Evolutionary conservation across 2,797 vertebrate species (phyloP).

Genomic region (Falco naumanni): DNA sequence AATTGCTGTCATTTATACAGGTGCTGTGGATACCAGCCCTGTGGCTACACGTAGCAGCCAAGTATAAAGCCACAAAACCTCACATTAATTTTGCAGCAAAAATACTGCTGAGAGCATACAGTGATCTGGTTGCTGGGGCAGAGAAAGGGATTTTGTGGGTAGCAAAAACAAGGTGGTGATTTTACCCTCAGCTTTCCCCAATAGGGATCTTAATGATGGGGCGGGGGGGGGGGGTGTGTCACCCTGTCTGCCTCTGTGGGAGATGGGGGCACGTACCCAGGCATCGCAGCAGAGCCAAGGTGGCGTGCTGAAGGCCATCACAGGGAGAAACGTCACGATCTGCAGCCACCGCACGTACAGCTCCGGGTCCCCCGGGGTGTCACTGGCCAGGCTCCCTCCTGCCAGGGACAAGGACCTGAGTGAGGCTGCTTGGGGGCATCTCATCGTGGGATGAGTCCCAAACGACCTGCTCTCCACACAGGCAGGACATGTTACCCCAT

Average conservation of each 20-base stretch:
- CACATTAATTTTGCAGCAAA: not conserved
- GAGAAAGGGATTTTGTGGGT: not conserved
- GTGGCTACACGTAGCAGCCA: rapidly evolving
- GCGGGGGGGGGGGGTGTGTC: too few species aligned
- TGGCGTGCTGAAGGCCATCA: slow-evolving; percentile 87
- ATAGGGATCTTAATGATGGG: rapidly evolving
- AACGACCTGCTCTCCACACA: rapidly evolving
- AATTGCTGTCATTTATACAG: rapidly evolving
- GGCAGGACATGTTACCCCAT: not conserved
- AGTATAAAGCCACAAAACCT: not conserved
- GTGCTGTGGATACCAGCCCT: rapidly evolving
- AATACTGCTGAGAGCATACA: rapidly evolving
- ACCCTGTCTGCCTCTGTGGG: rapidly evolving
- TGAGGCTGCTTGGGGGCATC: too few species aligned
- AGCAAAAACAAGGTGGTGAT: not conserved
- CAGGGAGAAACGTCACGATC: slow-evolving; percentile 88
- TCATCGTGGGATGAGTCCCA: not conserved
- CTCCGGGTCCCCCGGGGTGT: slow-evolving; percentile 81
- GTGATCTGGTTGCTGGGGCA: not conserved
- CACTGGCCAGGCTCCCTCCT: slow-evolving; percentile 86
- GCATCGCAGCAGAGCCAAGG: slow-evolving; percentile 87
- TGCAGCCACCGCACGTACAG: slow-evolving; percentile 91
- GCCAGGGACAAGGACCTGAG: not conserved
- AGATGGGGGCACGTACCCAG: slow-evolving; percentile 71
- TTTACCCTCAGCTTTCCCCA: not conserved